Conservation (phyloP, 2,797 vertebrate species). For the Chrysocyon brachyurus region DNA sequence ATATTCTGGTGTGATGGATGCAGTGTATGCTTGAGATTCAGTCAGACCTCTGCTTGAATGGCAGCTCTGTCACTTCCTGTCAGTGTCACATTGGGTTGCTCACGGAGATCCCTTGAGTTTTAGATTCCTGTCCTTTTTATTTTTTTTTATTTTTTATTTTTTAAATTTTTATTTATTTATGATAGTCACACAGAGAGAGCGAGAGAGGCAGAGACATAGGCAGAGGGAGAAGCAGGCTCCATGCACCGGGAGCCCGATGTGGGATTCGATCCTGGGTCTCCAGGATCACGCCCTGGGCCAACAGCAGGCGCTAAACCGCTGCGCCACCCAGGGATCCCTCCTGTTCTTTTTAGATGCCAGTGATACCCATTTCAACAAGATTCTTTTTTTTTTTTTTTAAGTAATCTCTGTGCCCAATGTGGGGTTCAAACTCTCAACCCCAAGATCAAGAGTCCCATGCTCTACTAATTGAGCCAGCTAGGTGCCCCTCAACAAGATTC, state of each 20-base stretch:
- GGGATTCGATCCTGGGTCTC: too few relatives aligned
- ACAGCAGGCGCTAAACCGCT: too few relatives aligned
- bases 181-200: too few relatives aligned
- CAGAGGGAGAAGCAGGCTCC: too few relatives aligned
- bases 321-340: not conserved
- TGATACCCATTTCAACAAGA: not conserved
- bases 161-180: too few relatives aligned
- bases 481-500: not conserved
- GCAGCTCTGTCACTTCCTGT: not conserved
- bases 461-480: not conserved
- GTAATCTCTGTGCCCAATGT: not conserved
- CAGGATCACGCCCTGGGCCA: too few relatives aligned
- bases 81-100: accelerated
- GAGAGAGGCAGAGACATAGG: too few relatives aligned
- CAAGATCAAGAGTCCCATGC: not conserved
- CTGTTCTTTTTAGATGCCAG: not conserved
- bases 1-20: not conserved
- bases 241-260: too few relatives aligned
- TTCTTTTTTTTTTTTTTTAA: not conserved
- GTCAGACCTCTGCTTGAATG: not conserved
- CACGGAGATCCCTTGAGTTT: not conserved
- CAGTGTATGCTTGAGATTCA: not conserved
- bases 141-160: too few relatives aligned
- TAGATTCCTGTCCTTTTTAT: not conserved
- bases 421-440: not conserved